A percentile compares a stretch with the other conserved stretches of the same genome.
Evolutionary conservation across 2,113 vertebrate genomes (phyloP).

Genomic region (Corythornis vintsioides): DNA sequence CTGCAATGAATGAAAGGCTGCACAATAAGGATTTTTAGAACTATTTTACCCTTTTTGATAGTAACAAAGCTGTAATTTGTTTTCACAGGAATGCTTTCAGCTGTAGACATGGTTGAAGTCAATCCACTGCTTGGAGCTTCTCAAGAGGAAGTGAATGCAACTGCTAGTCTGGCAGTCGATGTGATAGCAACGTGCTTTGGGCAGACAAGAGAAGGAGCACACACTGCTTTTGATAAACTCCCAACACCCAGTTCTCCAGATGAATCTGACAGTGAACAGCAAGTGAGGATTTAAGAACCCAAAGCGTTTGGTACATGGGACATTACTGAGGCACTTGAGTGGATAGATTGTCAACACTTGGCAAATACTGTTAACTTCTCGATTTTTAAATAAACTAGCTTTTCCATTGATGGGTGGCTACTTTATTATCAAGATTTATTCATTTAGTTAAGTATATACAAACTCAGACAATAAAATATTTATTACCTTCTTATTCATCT

Average conservation of each 20-base stretch:
- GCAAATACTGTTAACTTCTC: conserved; percentile 40
- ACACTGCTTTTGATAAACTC: conserved; percentile 78
- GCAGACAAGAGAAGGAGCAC: conserved; percentile 89
- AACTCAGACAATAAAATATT: conserved; percentile 75
- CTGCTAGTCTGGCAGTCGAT: conserved; percentile 86
- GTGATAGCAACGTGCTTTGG: conserved; percentile 92
- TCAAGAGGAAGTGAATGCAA: conserved; percentile 85
- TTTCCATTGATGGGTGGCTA: conserved; percentile 56
- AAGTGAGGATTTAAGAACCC: conserved; percentile 76
- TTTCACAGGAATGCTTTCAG: conserved; percentile 89
- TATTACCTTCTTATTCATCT: conserved; percentile 73
- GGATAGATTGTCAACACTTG: conserved; percentile 38
- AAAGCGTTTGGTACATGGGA: not conserved
- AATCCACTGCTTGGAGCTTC: conserved; percentile 87
- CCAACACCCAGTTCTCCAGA: conserved; percentile 84
- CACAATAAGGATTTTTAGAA: not conserved
- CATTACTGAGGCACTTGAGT: conserved; percentile 48
- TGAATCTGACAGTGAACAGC: conserved; percentile 76
- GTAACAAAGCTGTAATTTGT: not conserved
- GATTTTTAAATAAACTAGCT: conserved; percentile 65
- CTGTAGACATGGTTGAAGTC: conserved; percentile 94
- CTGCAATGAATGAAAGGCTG: not conserved
- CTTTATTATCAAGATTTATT: conserved; percentile 66
- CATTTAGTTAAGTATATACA: conserved; percentile 61
- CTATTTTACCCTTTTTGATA: not conserved